Base-by-base conservation (phyloP, 2,113 vertebrate genomes). In the Percina caprodes region DNA sequence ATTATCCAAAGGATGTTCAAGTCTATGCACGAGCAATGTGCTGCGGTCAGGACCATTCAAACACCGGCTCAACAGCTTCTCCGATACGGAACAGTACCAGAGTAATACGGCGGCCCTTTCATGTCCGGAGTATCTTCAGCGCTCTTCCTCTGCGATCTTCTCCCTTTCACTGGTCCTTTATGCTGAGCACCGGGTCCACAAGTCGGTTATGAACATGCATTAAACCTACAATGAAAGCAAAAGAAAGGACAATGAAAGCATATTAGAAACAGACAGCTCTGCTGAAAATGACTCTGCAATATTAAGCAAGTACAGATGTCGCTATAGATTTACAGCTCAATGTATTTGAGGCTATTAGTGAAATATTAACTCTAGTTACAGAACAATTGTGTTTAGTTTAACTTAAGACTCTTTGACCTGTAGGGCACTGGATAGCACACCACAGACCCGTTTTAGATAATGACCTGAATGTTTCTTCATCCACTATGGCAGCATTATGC, bases 161-260 rank as follows among this genome's bases (percentile, higher is more conserved):
- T 65, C 42, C 12, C 46, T 33, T 39, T 80, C 33, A 90, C 51
- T 89, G 69, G 59, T 91, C 77, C 85, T 91, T 91, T 1, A 90
- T 86, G 79, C 86, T 94, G 70, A 92, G 87, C 56, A 93, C 82
- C 2, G 91, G 92, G 42, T 99, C 97, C 93, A 99, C 97, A 33
- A 99, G 94, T 86, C 96, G 97, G 88, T 99, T 99, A 90, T 99
- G 98, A 79, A 99, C 97, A 62, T 97, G 94, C 96, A 98, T 97
- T 90, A 99, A 94, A 82, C 98, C 98, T 99, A 69, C 42, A 69
- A 79, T 2, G 21, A 56, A 60, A 52, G 30, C 10, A 12, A 46
- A 14, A 15, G 19, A 18, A 18, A 26, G 30, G 18, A 10, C 35
- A 7, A 19, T 5, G 16, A 15, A 9, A 46, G 1, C 21, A 61